Conservation (phyloP, 2,113 vertebrate species). For the Callaeas wilsoni region DNA sequence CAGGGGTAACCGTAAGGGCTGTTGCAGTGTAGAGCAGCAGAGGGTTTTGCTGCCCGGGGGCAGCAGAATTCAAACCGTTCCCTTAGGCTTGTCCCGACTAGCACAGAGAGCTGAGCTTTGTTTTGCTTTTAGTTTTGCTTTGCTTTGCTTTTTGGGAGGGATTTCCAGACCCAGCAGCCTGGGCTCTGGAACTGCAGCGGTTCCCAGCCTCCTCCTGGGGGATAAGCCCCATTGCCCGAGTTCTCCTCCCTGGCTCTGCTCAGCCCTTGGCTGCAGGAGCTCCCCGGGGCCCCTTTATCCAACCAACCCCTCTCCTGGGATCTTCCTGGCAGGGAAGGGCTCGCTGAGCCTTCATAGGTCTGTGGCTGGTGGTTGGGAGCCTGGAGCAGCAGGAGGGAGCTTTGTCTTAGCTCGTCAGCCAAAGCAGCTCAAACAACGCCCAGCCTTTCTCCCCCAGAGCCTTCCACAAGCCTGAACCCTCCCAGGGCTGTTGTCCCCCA, state of each 20-base stretch:
- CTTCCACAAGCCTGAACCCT: background rate
- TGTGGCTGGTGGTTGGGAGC: background rate
- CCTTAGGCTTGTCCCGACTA: background rate
- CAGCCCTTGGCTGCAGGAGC: background rate
- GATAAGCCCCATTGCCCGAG: background rate
- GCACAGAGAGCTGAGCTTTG: background rate
- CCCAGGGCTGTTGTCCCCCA: background rate
- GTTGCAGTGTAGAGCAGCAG: background rate
- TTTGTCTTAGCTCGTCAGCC: background rate
- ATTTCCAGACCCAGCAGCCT: background rate
- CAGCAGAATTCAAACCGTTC: background rate
- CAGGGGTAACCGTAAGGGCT: rapidly evolving
- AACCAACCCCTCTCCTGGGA: background rate
- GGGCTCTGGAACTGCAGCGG: background rate
- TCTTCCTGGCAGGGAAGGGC: background rate
- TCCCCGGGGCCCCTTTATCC: background rate
- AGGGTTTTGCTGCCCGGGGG: background rate
- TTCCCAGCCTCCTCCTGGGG: background rate
- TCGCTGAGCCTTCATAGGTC: rapidly evolving
- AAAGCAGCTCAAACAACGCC: background rate
- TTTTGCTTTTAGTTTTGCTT: background rate
- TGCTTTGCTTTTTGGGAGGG: background rate
- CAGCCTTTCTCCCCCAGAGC: background rate
- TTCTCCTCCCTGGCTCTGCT: background rate
- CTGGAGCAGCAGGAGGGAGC: background rate